Conservation (phyloP, 2,797 vertebrate genomes). For the Neomorphus geoffroyi region DNA sequence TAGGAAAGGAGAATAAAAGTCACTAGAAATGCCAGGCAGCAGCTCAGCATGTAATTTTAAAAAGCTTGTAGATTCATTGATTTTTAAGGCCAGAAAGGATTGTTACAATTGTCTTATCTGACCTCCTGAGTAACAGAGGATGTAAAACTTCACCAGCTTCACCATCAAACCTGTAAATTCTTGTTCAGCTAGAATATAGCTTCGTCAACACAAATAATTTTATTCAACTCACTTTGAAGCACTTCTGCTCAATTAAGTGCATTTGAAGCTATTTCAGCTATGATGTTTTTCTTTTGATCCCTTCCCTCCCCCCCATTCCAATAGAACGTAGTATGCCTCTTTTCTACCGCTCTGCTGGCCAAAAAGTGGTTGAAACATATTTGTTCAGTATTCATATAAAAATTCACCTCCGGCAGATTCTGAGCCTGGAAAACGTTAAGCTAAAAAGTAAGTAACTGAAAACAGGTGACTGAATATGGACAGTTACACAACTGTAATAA, state of each 20-base stretch:
- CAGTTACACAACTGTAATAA: not conserved
- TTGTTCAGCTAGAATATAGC: not conserved
- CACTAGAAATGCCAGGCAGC: not conserved
- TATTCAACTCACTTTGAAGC: not conserved
- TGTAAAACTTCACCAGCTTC: not conserved
- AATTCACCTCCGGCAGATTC: not conserved
- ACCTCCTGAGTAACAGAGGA: not conserved
- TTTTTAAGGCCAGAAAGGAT: constrained; percentile 2
- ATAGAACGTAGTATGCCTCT: not conserved
- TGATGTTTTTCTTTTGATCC: not conserved
- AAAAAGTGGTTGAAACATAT: not conserved
- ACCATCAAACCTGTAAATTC: not conserved
- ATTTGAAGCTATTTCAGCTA: not conserved
- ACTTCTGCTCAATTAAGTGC: not conserved
- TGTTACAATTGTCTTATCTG: not conserved
- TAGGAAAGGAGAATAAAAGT: not conserved
- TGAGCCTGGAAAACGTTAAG: not conserved
- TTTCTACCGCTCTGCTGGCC: not conserved
- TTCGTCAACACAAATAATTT: constrained; percentile 15
- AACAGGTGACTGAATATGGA: not conserved
- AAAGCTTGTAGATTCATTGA: not conserved
- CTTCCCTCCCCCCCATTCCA: accelerated
- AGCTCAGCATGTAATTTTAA: not conserved
- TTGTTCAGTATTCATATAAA: not conserved
- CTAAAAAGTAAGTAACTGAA: constrained; percentile 1